Evolutionary conservation across 2,888 invertebrate genomes (phyloP).

Genomic region (Polymixis flavicincta): DNA sequence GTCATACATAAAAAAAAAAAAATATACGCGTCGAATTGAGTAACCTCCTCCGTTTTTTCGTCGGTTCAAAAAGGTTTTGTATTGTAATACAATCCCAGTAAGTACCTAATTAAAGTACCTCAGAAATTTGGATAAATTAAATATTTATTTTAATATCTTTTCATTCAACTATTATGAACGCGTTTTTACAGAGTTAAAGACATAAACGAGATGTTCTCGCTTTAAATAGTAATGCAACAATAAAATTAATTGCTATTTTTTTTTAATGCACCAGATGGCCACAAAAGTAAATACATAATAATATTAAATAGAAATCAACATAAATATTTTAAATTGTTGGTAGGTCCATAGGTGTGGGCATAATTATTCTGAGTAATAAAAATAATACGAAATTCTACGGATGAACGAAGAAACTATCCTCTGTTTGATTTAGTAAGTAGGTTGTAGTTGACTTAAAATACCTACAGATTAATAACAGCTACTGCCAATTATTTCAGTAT

Average conservation of each 20-base stretch:
- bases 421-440: neutral
- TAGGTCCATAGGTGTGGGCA: neutral
- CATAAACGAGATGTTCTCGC: slow-evolving; percentile 30
- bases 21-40: too few species aligned
- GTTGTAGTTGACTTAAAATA: neutral
- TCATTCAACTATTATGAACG: neutral
- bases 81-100: neutral
- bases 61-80: neutral
- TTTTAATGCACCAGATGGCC: neutral
- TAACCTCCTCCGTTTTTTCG: too few species aligned
- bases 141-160: neutral
- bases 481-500: neutral
- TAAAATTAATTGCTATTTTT: neutral
- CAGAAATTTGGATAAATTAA: neutral
- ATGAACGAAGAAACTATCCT: neutral
- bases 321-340: neutral
- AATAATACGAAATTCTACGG: neutral
- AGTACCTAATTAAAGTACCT: neutral
- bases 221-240: neutral
- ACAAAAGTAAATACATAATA: neutral
- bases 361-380: neutral
- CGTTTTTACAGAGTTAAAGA: slow-evolving; percentile 38
- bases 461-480: neutral
- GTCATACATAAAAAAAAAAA: too few species aligned
- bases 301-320: neutral